These are phyloP conservation scores for Teleogryllus occipitalis DNA, from an alignment of 1,140 invertebrate genomes.

Conservation along the genomic window DNA sequence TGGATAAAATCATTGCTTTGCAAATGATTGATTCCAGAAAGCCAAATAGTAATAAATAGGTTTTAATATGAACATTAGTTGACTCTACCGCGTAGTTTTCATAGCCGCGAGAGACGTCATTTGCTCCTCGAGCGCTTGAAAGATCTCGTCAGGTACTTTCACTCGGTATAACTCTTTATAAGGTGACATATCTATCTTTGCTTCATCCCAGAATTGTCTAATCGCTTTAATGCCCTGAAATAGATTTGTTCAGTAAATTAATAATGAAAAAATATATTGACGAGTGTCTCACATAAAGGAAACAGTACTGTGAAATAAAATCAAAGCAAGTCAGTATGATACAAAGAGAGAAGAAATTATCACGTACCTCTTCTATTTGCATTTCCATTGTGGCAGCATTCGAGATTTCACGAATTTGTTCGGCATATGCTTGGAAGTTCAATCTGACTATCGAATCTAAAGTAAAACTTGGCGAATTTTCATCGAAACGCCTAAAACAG, in stretches of 20 bases:
- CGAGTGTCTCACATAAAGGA: not conserved
- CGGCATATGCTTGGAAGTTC: constrained; percentile 67
- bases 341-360: constrained; percentile 1
- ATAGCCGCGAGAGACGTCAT: constrained; percentile 66
- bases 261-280: not conserved
- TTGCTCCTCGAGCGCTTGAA: constrained; percentile 63
- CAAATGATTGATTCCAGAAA: too few relatives aligned
- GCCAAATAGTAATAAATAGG: too few relatives aligned
- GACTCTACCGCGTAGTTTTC: constrained; percentile 58
- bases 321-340: not conserved
- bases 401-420: constrained; percentile 73
- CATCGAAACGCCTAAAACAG: constrained; percentile 57
- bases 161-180: constrained; percentile 52
- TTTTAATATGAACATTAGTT: not conserved
- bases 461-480: constrained; percentile 65
- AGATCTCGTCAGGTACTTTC: constrained; percentile 61
- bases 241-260: not conserved
- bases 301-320: not conserved
- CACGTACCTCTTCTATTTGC: constrained; percentile 58
- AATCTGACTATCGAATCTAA: constrained; percentile 67
- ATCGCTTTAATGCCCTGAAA: constrained; percentile 58
- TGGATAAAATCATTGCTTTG: too few relatives aligned
- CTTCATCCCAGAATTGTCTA: constrained; percentile 56
- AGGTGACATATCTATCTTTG: constrained; percentile 58
- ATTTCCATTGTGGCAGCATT: constrained; percentile 76